Evolutionary conservation across 2,113 vertebrate genomes (phyloP), one percentile per base, ranked within the genome.

Genomic region (Laticauda colubrina): DNA sequence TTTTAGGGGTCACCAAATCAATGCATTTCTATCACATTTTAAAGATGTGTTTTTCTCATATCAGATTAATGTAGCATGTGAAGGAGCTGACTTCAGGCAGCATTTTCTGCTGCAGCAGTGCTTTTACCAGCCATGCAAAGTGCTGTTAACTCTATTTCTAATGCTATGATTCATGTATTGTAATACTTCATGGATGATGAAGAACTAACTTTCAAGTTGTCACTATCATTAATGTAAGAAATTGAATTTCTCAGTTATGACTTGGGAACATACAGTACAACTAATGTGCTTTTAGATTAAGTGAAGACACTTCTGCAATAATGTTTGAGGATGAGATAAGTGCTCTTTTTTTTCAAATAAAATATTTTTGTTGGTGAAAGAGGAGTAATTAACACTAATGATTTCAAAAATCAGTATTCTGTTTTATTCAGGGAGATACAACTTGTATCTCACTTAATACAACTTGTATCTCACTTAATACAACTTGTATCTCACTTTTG

Each of bases 371-470:
- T 0, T 20, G 89, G n/a, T 87, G 5, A 29, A 10, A 9, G 20
- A 87, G 43, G 89, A 89, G 89, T 48, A 12, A 59, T 56, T 53
- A 85, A 4, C 20, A 26, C 48, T 54, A 59, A 48, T 89, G 92
- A 91, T 94, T 92, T 89, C 64, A 85, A 87, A 90, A 89, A 59
- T 20, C 91, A 69, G 56, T 26, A 85, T 53, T 15, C 45, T 75
- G 0, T 43, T 92, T 89, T 91, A 20, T 9, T 81, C 54, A 20
- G 9, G 29, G 90, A 94, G 87, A 21, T 92, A 85, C 86, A 93
- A 57, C 2, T 91, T 92, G 88, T 75, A 20, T 61, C 20, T 0
- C 85, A 91, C 45, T 45, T 45, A 45, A 21, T 92, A 85, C 88
- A 93, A 57, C 2, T 91, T 92, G 88, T 81, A 45, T 61, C 20